These are phyloP conservation scores for Oncopodura yosiiana DNA, from an alignment of 1,140 invertebrate species.

Conservation along the genomic window DNA sequence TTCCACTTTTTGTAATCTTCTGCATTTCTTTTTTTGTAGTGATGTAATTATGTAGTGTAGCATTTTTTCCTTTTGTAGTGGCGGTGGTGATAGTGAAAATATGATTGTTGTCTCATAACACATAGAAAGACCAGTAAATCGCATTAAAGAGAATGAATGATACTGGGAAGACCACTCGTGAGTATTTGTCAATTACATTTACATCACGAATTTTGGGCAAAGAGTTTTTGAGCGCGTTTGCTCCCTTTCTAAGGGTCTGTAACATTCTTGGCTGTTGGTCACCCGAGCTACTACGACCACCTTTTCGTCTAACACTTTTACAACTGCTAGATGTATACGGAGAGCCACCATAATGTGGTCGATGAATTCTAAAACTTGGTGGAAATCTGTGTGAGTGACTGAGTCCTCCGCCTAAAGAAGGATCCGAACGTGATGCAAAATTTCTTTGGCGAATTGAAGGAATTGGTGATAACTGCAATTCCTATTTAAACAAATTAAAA, in stretches of 20 bases:
- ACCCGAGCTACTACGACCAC: slow-evolving; percentile 8
- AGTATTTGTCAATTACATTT: slow-evolving; percentile 95
- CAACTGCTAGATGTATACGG: slow-evolving; percentile 44
- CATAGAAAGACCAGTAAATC: slow-evolving; percentile 90
- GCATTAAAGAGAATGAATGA: slow-evolving; percentile 90
- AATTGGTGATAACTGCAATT: slow-evolving; percentile 69
- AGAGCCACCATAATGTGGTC: slow-evolving; percentile 43
- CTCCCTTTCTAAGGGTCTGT: slow-evolving; percentile 63
- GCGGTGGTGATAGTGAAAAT: no score
- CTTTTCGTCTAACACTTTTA: slow-evolving; percentile 31
- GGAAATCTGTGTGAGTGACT: slow-evolving; percentile 55
- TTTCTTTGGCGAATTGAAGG: slow-evolving; percentile 54
- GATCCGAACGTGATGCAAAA: slow-evolving; percentile 30
- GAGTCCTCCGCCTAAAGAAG: slow-evolving; percentile 32
- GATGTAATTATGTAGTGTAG: no score
- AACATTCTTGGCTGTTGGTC: slow-evolving; percentile 55
- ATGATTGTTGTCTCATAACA: slow-evolving; percentile 49
- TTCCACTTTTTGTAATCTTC: no score
- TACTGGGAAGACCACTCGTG: slow-evolving; percentile 85
- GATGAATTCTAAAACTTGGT: slow-evolving; percentile 65
- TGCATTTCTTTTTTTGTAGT: no score
- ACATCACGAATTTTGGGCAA: slow-evolving; percentile 93
- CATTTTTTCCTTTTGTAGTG: no score
- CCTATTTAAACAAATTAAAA: slow-evolving; percentile 18
- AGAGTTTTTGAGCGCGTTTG: slow-evolving; percentile 64